Evolutionary conservation across 2,113 vertebrate genomes (phyloP).

Genomic region (Tautogolabrus adspersus): DNA sequence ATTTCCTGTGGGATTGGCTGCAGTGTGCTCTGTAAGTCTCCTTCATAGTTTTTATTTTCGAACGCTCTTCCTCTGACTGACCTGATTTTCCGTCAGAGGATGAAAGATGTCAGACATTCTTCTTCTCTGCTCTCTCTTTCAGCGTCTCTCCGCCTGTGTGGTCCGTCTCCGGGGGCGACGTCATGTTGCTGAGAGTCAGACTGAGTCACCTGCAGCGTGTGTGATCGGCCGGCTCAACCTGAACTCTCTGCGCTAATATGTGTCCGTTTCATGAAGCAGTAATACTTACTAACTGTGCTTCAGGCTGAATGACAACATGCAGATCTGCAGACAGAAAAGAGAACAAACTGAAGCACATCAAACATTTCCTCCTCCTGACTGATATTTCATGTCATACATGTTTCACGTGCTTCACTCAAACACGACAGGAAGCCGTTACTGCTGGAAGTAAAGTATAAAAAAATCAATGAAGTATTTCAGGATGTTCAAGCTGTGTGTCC

Average conservation of each 20-base stretch:
- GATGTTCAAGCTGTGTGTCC: too few relatives aligned
- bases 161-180: constrained; percentile 62
- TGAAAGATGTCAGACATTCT: constrained; percentile 71
- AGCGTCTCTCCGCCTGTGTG: constrained; percentile 71
- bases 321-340: too few relatives aligned
- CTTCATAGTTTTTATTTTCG: neutral
- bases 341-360: too few relatives aligned
- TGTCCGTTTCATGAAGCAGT: neutral
- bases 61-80: neutral
- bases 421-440: too few relatives aligned
- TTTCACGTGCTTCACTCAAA: too few relatives aligned
- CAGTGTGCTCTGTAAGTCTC: neutral
- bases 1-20: neutral
- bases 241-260: neutral
- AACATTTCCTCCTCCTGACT: neutral
- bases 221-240: neutral
- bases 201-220: constrained; percentile 1
- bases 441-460: too few relatives aligned
- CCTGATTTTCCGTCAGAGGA: constrained; percentile 59
- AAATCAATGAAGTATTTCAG: too few relatives aligned
- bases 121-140: constrained; percentile 52
- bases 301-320: too few relatives aligned
- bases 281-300: neutral
- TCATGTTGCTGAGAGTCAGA: neutral
- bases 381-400: too few relatives aligned